A percentile compares a stretch with the other conserved stretches of the same genome.
These are phyloP conservation scores for Rhegmatorhina hoffmannsi DNA, from an alignment of 2,113 vertebrate species.

Conservation along the genomic window DNA sequence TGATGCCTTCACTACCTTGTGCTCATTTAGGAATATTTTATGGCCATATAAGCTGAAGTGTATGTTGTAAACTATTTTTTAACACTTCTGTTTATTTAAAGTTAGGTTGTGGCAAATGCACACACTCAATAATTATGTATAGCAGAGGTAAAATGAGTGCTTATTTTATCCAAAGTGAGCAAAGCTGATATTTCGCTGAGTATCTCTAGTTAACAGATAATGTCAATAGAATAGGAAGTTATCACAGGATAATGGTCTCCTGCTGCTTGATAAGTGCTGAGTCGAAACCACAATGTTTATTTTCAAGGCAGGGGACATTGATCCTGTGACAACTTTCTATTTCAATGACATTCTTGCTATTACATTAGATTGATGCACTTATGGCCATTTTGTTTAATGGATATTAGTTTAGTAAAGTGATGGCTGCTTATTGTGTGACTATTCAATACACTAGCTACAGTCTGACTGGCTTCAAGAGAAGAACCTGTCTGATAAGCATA, in stretches of 20 bases:
- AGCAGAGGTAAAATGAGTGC: background rate
- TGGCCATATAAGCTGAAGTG: background rate
- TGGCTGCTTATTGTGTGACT: background rate
- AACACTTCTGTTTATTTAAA: background rate
- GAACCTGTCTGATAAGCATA: background rate
- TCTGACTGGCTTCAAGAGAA: background rate
- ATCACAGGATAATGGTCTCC: conserved; percentile 58
- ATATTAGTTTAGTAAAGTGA: conserved; percentile 9
- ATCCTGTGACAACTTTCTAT: conserved; percentile 40
- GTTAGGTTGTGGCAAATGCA: background rate
- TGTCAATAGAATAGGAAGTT: conserved; percentile 57
- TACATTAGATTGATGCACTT: conserved; percentile 44
- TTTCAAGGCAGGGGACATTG: conserved; percentile 63
- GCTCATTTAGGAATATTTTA: background rate
- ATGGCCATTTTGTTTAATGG: conserved; percentile 38
- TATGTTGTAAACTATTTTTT: background rate
- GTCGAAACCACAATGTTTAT: conserved; percentile 42
- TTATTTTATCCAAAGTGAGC: conserved; percentile 28
- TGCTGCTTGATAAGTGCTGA: conserved; percentile 53
- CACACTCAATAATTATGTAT: background rate
- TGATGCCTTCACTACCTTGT: background rate
- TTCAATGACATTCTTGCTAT: conserved; percentile 45
- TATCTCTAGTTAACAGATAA: conserved; percentile 59
- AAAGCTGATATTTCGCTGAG: conserved; percentile 37
- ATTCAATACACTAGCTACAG: background rate